These are phyloP conservation scores for Cataglyphis cursor DNA, from an alignment of 2,888 invertebrate species.

Conservation along the genomic window DNA sequence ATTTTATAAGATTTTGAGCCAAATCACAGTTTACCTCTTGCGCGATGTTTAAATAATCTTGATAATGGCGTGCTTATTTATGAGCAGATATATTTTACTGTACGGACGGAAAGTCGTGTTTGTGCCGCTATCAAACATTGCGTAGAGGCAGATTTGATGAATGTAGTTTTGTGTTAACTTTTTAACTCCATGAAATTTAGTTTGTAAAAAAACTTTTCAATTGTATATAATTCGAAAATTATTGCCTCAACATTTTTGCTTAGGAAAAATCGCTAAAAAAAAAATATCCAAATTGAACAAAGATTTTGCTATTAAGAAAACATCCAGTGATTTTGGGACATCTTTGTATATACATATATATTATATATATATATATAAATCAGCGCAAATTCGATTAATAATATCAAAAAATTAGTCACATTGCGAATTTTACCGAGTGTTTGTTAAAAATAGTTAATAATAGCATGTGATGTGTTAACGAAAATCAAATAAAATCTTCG, in stretches of 20 bases:
- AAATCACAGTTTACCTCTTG: slow-evolving; percentile 16
- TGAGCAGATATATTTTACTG: slow-evolving; percentile 17
- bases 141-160: background rate
- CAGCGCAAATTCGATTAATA: slow-evolving; percentile 2
- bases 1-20: slow-evolving; percentile 32
- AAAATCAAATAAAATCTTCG: slow-evolving; percentile 22
- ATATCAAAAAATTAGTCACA: background rate
- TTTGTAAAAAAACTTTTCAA: background rate
- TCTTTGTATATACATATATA: background rate
- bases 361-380: background rate
- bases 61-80: slow-evolving; percentile 13
- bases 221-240: background rate
- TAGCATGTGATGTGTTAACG: slow-evolving; percentile 17
- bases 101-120: slow-evolving; percentile 9
- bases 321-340: background rate
- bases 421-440: slow-evolving; percentile 30
- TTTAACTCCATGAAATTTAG: background rate
- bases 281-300: background rate
- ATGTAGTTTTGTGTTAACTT: background rate
- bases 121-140: background rate
- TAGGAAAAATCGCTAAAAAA: background rate
- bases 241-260: background rate
- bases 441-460: slow-evolving; percentile 26
- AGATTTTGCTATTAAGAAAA: background rate
- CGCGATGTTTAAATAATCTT: slow-evolving; percentile 16